phyloP scores from a whole-genome alignment of 2,797 vertebrate genomes.

The Rhinichthys osculus region DNA sequence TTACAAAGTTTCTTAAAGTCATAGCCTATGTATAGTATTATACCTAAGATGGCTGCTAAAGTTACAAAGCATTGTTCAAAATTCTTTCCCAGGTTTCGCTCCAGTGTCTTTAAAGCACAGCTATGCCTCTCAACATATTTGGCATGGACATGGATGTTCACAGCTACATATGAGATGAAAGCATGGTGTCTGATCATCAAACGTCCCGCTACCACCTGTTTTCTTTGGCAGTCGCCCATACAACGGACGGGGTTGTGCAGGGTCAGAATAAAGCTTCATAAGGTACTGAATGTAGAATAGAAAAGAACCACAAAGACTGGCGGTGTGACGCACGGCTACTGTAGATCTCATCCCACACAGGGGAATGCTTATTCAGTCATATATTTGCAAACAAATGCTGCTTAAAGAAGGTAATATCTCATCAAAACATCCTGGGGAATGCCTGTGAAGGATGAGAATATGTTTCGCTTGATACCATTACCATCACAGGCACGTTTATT shows the following conservation, averaged over 20 bases:
- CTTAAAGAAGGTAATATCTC: slow-evolving; percentile 28
- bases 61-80: slow-evolving; percentile 14
- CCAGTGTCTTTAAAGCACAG: slow-evolving; percentile 25
- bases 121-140: slow-evolving; percentile 33
- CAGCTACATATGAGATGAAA: slow-evolving; percentile 42
- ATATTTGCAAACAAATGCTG: slow-evolving; percentile 47
- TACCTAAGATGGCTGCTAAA: background rate
- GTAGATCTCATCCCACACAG: slow-evolving; percentile 1
- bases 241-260: background rate
- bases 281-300: slow-evolving; percentile 21
- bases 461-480: slow-evolving; percentile 26
- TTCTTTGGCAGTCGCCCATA: slow-evolving; percentile 36
- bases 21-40: background rate
- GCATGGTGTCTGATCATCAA: slow-evolving; percentile 39
- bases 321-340: background rate
- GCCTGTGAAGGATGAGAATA: background rate
- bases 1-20: background rate
- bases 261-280: slow-evolving; percentile 3
- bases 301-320: background rate
- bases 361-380: slow-evolving; percentile 26
- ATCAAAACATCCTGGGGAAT: slow-evolving; percentile 22
- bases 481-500: slow-evolving; percentile 18
- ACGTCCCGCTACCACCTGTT: slow-evolving; percentile 43
- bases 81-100: slow-evolving; percentile 18
- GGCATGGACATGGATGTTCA: slow-evolving; percentile 44